Evolutionary conservation across 92 coral and sea anemone species (phyloP).

Genomic region (Umimayanthus kanabou): DNA sequence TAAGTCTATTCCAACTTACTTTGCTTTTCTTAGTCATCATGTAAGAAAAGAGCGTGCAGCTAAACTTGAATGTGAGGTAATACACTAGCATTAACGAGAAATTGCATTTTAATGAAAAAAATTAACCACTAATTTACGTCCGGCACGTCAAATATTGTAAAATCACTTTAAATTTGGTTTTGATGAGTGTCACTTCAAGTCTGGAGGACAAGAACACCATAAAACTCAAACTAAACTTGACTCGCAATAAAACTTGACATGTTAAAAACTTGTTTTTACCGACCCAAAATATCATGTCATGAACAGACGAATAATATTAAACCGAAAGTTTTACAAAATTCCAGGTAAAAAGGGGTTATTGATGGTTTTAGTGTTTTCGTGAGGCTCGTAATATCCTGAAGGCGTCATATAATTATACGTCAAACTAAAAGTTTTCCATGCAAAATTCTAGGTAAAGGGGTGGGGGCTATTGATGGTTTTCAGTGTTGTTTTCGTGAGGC

Average conservation of each 20-base stretch:
- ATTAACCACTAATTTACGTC: not conserved
- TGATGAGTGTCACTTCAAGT: not conserved
- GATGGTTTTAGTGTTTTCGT: not conserved
- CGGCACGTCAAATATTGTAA: not conserved
- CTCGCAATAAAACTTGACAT: not conserved
- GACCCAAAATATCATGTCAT: not conserved
- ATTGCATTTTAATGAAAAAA: not conserved
- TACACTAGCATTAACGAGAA: not conserved
- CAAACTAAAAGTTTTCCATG: not conserved
- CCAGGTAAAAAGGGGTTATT: not conserved
- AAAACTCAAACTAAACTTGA: not conserved
- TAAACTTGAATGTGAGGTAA: not conserved
- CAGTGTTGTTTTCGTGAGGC: not conserved
- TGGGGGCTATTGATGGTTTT: not conserved
- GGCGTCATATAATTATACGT: not conserved
- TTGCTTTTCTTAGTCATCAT: not conserved
- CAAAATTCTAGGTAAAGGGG: not conserved
- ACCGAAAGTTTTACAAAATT: not conserved
- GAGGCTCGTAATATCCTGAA: not conserved
- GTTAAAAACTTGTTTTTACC: not conserved
- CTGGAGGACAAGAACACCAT: not conserved
- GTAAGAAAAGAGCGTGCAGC: not conserved
- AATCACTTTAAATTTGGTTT: not conserved
- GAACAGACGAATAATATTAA: not conserved
- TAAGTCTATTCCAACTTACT: not conserved